Percentiles rank a stretch among this genome's conserved stretches.
phyloP scores from a whole-genome alignment of 2,113 vertebrate genomes.

The human region GRCh38 chrX:12359501-12360000 shows the following conservation, averaged over 20 bases:
- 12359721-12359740: too few species aligned
- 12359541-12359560: too few species aligned
- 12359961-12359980: not conserved
- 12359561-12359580: too few species aligned
- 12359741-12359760: too few species aligned
- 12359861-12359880: not conserved
- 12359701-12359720: too few species aligned
- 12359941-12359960: not conserved
- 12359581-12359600: too few species aligned
- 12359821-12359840: not conserved
- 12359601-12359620: too few species aligned
- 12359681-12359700: too few species aligned
- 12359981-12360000: not conserved
- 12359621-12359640: too few species aligned
- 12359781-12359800: not conserved
- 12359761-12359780: not conserved
- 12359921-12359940: not conserved
- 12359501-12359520: too few species aligned
- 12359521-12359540: accelerated
- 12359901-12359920: not conserved
- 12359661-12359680: too few species aligned
- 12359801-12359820: accelerated
- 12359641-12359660: too few species aligned
- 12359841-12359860: not conserved
- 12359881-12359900: not conserved